phyloP scores from a whole-genome alignment of 1,140 invertebrate species.

The Papilio glaucus region DNA sequence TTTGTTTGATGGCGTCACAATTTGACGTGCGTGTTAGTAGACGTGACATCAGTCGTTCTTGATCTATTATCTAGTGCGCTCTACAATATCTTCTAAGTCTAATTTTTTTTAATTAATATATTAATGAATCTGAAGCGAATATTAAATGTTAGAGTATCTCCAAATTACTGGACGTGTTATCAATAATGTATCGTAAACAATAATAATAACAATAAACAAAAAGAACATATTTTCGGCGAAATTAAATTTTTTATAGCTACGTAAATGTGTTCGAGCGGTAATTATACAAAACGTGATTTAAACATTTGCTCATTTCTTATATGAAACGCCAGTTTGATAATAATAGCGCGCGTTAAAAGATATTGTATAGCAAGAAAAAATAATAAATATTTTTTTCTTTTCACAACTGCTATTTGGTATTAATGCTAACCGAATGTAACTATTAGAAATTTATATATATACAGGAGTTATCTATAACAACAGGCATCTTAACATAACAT shows the following conservation, averaged over 20 bases:
- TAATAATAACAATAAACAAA: no score
- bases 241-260: neutral
- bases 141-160: neutral
- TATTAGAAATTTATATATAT: neutral
- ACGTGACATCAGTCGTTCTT: neutral
- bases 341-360: neutral
- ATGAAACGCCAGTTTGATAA: neutral
- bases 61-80: neutral
- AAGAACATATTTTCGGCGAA: no score
- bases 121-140: neutral
- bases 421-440: neutral
- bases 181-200: neutral
- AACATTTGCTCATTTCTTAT: neutral
- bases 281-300: neutral
- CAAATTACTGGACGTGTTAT: constrained; percentile 12
- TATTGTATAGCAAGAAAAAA: constrained; percentile 1
- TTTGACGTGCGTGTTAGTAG: neutral
- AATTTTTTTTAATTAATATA: neutral
- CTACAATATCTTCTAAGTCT: neutral
- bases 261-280: neutral
- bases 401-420: neutral
- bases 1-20: neutral
- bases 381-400: neutral
- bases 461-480: neutral
- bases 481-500: neutral